Percentiles rank a stretch among this genome's conserved stretches.
These are phyloP conservation scores for Gracilinanus agilis DNA, from an alignment of 2,113 vertebrate genomes.

Conservation along the genomic window DNA sequence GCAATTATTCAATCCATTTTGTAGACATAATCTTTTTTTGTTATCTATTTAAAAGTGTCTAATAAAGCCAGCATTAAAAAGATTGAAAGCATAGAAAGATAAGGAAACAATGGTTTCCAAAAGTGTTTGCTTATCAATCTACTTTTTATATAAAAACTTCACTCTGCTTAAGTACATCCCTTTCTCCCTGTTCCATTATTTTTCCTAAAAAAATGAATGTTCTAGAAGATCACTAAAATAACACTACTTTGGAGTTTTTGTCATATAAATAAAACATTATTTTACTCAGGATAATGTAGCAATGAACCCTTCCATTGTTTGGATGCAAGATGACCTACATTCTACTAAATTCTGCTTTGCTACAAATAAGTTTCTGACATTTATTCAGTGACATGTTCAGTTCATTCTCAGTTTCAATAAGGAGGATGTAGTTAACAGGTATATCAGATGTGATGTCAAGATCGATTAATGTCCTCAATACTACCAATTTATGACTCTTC, in stretches of 20 bases:
- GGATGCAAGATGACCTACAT: neutral
- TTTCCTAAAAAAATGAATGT: neutral
- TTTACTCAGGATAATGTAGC: neutral
- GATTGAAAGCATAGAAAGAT: neutral
- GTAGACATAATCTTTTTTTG: constrained; percentile 3
- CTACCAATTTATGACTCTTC: neutral
- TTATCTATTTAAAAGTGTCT: constrained; percentile 39
- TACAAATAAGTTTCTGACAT: neutral
- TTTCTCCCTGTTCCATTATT: neutral
- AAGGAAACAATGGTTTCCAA: neutral
- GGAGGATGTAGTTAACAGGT: neutral
- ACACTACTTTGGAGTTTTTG: neutral
- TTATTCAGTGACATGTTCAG: neutral
- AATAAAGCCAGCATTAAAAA: constrained; percentile 22
- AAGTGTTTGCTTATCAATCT: neutral
- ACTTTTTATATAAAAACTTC: neutral
- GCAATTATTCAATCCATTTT: constrained; percentile 17
- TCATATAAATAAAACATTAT: neutral
- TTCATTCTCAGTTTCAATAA: neutral
- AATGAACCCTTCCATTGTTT: neutral
- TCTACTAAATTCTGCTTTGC: neutral
- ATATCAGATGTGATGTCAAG: neutral
- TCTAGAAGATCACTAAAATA: neutral
- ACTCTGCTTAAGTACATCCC: neutral
- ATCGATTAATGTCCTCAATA: neutral